These are phyloP conservation scores for Aegotheles bennettii DNA, from an alignment of 2,113 vertebrate genomes.

Conservation along the genomic window DNA sequence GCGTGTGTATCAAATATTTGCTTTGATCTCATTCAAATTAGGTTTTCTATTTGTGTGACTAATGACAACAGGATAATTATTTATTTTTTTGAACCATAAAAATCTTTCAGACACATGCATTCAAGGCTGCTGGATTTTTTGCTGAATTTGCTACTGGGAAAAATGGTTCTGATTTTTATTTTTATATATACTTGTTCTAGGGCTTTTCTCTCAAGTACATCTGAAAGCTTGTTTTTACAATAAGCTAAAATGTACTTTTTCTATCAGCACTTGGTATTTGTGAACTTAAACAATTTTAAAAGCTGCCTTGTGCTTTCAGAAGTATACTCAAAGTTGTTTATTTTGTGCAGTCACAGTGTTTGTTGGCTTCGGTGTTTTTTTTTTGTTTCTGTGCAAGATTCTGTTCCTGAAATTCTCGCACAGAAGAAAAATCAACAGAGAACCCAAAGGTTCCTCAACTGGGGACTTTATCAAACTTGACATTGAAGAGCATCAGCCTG, in stretches of 20 bases:
- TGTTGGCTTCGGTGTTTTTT: background rate
- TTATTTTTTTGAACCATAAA: conserved; percentile 7
- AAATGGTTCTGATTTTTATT: conserved; percentile 35
- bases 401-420: background rate
- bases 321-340: background rate
- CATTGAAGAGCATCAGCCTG: background rate
- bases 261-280: background rate
- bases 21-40: conserved; percentile 54
- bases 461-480: background rate
- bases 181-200: conserved; percentile 17
- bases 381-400: background rate
- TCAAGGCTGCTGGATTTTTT: conserved; percentile 35
- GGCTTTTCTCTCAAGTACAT: conserved; percentile 15
- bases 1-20: conserved; percentile 41
- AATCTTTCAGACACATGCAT: conserved; percentile 31
- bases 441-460: background rate
- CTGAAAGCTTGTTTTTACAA: conserved; percentile 4
- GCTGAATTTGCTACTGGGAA: background rate
- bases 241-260: conserved; percentile 22
- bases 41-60: conserved; percentile 39
- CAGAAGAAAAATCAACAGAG: background rate
- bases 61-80: conserved; percentile 41
- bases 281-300: conserved; percentile 29
- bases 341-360: background rate
- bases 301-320: conserved; percentile 27